phyloP scores from a whole-genome alignment of 2,113 vertebrate genomes.

The Hypanus sabinus region DNA sequence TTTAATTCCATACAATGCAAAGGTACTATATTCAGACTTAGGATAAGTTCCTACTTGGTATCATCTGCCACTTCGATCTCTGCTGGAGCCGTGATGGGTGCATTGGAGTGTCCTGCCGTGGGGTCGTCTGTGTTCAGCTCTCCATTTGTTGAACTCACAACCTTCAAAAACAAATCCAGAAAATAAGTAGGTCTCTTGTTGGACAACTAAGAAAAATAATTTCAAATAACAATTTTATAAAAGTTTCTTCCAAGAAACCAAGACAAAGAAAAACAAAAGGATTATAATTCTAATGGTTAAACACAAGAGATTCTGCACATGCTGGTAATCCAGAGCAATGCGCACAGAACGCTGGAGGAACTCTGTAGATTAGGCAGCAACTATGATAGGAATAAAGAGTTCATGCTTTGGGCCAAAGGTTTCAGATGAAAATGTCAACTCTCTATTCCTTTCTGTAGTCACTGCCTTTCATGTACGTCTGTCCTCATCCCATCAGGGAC shows the following conservation, averaged over 20 bases:
- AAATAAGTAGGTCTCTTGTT: background rate
- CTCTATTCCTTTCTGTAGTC: too few species aligned
- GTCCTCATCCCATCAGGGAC: too few species aligned
- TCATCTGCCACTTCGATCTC: slow-evolving; percentile 93
- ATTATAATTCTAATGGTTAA: background rate
- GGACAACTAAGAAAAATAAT: background rate
- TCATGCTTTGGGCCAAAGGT: too few species aligned
- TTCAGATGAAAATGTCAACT: too few species aligned
- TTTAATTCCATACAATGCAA: background rate
- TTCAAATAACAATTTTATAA: background rate
- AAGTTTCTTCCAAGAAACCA: background rate
- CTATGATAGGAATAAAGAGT: too few species aligned
- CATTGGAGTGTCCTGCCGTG: slow-evolving; percentile 90
- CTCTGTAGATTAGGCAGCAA: too few species aligned
- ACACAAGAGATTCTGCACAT: too few species aligned
- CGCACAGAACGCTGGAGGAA: too few species aligned
- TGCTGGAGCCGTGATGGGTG: slow-evolving; percentile 88
- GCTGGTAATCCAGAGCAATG: too few species aligned
- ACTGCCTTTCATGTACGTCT: too few species aligned
- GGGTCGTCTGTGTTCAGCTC: slow-evolving; percentile 94
- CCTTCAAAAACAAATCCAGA: slow-evolving; percentile 50
- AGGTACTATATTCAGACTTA: background rate
- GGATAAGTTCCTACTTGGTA: slow-evolving; percentile 72
- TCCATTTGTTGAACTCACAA: slow-evolving; percentile 93
- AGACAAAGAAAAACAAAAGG: background rate